Conservation (phyloP, 2,113 vertebrate species). For the Pachypanchax playfairii region DNA sequence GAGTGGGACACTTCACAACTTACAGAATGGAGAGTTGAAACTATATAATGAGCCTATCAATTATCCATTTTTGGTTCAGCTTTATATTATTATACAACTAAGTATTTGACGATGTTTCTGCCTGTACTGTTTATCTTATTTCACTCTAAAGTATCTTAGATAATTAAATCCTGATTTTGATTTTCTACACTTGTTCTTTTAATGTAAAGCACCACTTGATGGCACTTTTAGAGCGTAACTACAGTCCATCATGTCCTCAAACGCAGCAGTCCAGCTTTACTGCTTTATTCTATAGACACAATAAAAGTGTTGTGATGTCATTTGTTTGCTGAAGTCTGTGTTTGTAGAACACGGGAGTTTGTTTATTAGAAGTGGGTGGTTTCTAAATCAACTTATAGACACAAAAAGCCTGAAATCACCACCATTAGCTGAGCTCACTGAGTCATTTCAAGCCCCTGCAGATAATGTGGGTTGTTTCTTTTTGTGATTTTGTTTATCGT, state of each 20-base stretch:
- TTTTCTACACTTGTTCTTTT: not conserved
- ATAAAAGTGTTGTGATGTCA: too few species aligned
- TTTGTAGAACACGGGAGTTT: not conserved
- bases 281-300: not conserved
- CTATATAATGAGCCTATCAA: too few species aligned
- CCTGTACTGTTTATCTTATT: too few species aligned
- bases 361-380: too few species aligned
- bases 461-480: not conserved
- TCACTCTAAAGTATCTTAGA: too few species aligned
- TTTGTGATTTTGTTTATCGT: too few species aligned
- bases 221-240: not conserved
- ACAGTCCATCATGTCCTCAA: not conserved
- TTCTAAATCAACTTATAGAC: not conserved
- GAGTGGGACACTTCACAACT: too few species aligned
- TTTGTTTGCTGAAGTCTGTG: slow-evolving; percentile 1
- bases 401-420: slow-evolving; percentile 6
- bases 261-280: not conserved
- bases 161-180: too few species aligned
- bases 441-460: slow-evolving; percentile 1
- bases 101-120: too few species aligned
- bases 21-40: too few species aligned
- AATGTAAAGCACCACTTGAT: not conserved
- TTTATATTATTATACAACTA: too few species aligned
- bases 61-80: too few species aligned
- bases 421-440: slow-evolving; percentile 1